These are phyloP conservation scores for Platycnemis pennipes DNA, from an alignment of 2,888 invertebrate genomes.

Conservation along the genomic window DNA sequence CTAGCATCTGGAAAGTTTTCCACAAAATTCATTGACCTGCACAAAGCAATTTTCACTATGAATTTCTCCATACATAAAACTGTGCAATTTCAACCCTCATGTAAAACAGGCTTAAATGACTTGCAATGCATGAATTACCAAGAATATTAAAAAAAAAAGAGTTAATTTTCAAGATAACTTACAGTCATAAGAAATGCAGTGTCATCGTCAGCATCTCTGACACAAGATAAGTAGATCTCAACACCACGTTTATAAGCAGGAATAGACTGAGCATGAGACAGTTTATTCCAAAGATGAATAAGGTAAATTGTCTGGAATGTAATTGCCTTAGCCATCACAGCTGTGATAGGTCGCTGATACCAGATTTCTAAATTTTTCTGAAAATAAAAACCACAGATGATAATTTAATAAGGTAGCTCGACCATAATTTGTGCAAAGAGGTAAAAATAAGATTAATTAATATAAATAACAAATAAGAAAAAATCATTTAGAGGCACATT, in stretches of 20 bases:
- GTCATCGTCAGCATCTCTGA: constrained; percentile 55
- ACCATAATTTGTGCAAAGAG: background rate
- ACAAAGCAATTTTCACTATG: no score
- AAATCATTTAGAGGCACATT: no score
- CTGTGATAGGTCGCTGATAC: constrained; percentile 37
- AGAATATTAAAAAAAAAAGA: no score
- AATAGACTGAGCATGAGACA: background rate
- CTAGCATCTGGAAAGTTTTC: no score
- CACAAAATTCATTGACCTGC: no score
- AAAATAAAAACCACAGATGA: background rate
- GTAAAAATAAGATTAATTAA: no score
- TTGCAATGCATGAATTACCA: no score
- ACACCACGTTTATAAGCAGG: background rate
- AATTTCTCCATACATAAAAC: no score
- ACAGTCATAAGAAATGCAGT: constrained; percentile 28
- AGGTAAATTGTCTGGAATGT: constrained; percentile 35
- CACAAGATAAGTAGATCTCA: constrained; percentile 7
- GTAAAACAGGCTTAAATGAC: no score
- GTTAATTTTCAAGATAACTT: no score
- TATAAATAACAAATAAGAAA: no score
- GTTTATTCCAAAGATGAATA: background rate
- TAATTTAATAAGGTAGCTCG: background rate
- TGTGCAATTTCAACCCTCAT: no score
- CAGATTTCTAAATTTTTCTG: constrained; percentile 25
- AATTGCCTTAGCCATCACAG: constrained; percentile 47